phyloP scores from a whole-genome alignment of 2,888 invertebrate genomes.

The Emmelina monodactyla region DNA sequence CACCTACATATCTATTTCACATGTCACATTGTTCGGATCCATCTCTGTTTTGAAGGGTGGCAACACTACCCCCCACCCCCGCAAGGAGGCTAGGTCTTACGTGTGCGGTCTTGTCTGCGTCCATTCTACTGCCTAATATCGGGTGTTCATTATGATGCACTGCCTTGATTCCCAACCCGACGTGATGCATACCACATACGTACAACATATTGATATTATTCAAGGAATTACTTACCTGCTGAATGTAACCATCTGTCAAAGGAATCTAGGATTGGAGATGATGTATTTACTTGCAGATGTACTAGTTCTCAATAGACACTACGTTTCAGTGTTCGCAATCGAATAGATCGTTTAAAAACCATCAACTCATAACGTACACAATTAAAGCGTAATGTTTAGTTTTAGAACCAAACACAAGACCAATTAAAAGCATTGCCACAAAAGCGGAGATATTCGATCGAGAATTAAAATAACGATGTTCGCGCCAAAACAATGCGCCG shows the following conservation, averaged over 20 bases:
- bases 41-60: constrained; percentile 21
- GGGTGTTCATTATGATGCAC: constrained; percentile 42
- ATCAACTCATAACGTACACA: no score
- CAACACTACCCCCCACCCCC: constrained; percentile 18
- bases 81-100: constrained; percentile 36
- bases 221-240: constrained; percentile 6
- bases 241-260: no score
- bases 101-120: constrained; percentile 53
- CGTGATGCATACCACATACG: constrained; percentile 21
- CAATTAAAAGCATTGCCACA: constrained; percentile 11
- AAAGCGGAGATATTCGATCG: constrained; percentile 22
- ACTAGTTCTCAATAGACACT: no score
- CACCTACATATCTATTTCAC: no score
- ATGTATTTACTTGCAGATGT: no score
- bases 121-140: constrained; percentile 43
- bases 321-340: no score
- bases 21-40: no score
- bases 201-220: neutral
- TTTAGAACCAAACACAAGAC: no score
- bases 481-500: constrained; percentile 45
- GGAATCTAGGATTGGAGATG: no score
- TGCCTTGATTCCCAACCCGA: constrained; percentile 19
- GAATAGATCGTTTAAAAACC: no score
- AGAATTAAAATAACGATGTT: constrained; percentile 35
- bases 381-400: no score